A percentile compares a stretch with the other conserved stretches of the same genome.
Conservation (phyloP, 2,888 invertebrate species). For the Conus canariensis region DNA sequence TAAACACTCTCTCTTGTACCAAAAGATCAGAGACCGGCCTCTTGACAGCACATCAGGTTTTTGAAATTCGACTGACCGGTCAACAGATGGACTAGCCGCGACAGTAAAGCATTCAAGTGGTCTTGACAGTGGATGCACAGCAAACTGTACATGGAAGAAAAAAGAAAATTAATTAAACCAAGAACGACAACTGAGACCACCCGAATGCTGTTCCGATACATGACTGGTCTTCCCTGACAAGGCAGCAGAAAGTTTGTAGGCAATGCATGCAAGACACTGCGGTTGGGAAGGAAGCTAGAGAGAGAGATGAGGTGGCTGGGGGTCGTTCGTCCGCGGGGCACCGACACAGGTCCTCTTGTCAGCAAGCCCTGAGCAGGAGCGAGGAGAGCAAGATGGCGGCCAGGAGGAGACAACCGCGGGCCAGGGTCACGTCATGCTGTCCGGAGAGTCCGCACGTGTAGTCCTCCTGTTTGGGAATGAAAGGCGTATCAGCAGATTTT, state of each 20-base stretch:
- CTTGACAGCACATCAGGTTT: background rate
- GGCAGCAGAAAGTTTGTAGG: slow-evolving; percentile 13
- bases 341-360: background rate
- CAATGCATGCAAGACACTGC: slow-evolving; percentile 31
- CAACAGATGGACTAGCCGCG: too few relatives aligned
- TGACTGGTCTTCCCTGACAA: slow-evolving; percentile 1
- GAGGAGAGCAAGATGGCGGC: background rate
- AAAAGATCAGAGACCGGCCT: too few relatives aligned
- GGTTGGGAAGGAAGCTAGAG: slow-evolving; percentile 27
- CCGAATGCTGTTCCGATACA: background rate
- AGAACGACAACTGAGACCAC: background rate
- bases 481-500: too few relatives aligned
- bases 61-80: background rate
- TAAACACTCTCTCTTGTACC: too few relatives aligned
- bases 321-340: background rate
- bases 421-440: background rate
- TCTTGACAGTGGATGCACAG: too few relatives aligned
- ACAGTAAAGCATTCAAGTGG: too few relatives aligned
- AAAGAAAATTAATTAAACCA: too few relatives aligned
- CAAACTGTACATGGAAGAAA: too few relatives aligned
- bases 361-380: background rate
- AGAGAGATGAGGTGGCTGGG: background rate
- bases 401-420: background rate
- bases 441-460: slow-evolving; percentile 36
- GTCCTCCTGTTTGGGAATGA: slow-evolving; percentile 21